These are phyloP conservation scores for Parnassius mnemosyne DNA, from an alignment of 2,888 invertebrate species.

Conservation along the genomic window DNA sequence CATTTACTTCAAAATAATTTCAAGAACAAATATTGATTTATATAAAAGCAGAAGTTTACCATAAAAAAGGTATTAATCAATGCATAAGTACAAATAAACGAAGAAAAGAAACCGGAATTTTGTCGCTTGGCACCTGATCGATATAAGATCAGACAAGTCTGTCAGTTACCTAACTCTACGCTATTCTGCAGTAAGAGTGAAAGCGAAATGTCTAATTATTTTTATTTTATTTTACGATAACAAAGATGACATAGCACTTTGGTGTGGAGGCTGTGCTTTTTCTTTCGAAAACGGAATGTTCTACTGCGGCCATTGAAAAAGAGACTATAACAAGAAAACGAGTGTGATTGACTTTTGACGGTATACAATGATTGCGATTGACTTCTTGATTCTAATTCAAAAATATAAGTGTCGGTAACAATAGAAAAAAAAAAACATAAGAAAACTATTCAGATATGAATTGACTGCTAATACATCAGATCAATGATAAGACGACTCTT, in stretches of 20 bases:
- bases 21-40: too few species aligned
- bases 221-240: slow-evolving; percentile 58
- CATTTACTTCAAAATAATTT: too few species aligned
- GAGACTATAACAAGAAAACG: slow-evolving; percentile 51
- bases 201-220: slow-evolving; percentile 73
- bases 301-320: slow-evolving; percentile 44
- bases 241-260: slow-evolving; percentile 70
- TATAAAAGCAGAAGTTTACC: not conserved
- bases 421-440: slow-evolving; percentile 32
- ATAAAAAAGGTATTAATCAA: slow-evolving; percentile 25
- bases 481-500: slow-evolving; percentile 28
- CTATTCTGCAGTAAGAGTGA: slow-evolving; percentile 62
- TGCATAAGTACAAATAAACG: slow-evolving; percentile 34
- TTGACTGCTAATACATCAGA: slow-evolving; percentile 23
- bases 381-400: slow-evolving; percentile 38
- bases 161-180: slow-evolving; percentile 68
- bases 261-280: slow-evolving; percentile 31
- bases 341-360: slow-evolving; percentile 52
- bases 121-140: slow-evolving; percentile 60
- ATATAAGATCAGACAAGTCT: slow-evolving; percentile 59
- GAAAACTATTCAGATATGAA: slow-evolving; percentile 28
- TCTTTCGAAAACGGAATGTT: slow-evolving; percentile 46
- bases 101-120: slow-evolving; percentile 58
- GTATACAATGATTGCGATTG: slow-evolving; percentile 35
- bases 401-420: slow-evolving; percentile 35